These are phyloP conservation scores for Ryuthela nishihirai DNA, from an alignment of 2,888 invertebrate species.

Conservation along the genomic window DNA sequence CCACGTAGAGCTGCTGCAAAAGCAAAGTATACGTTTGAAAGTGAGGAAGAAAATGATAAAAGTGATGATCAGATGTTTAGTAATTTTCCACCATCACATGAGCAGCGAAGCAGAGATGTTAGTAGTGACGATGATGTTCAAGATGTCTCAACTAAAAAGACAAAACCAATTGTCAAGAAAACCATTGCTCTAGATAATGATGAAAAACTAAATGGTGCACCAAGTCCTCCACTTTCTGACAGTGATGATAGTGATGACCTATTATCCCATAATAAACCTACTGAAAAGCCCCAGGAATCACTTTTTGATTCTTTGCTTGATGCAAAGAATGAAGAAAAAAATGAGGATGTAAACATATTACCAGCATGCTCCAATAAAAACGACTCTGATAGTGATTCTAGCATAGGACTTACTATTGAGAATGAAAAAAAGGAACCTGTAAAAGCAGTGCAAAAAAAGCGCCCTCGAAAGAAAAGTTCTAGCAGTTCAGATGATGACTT, in stretches of 20 bases:
- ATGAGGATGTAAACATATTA: neutral
- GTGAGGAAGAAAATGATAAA: constrained; percentile 36
- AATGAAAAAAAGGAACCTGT: constrained; percentile 4
- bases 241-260: constrained; percentile 14
- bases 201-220: constrained; percentile 16
- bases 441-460: constrained; percentile 16
- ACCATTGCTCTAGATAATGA: neutral
- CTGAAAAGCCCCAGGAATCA: constrained; percentile 14
- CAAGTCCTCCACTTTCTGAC: constrained; percentile 4
- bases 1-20: constrained; percentile 30
- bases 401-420: constrained; percentile 1
- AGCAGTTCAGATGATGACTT: constrained; percentile 31
- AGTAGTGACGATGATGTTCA: too few species aligned
- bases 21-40: constrained; percentile 40
- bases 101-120: too few species aligned
- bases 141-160: too few species aligned
- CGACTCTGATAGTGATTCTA: constrained; percentile 24
- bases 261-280: constrained; percentile 2
- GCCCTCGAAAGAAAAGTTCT: constrained; percentile 2
- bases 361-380: neutral
- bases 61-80: neutral
- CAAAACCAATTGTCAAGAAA: too few species aligned
- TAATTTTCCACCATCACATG: too few species aligned
- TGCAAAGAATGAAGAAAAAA: neutral
- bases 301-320: constrained; percentile 22